Conservation (phyloP, 2,113 vertebrate species). For the Cyphomyrus discorhynchus region DNA sequence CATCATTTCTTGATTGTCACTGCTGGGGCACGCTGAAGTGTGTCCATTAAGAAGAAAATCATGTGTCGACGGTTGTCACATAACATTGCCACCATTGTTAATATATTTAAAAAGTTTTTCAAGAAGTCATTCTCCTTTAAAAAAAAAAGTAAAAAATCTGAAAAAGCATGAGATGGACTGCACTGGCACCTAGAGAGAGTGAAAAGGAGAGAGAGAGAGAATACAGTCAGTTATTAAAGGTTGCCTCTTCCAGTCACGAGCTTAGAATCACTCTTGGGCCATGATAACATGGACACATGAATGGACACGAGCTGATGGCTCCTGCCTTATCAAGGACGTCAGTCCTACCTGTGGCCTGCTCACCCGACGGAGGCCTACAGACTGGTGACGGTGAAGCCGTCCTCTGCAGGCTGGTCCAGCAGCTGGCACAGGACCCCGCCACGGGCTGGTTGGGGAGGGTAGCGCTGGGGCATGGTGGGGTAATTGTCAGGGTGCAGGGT, state of each 20-base stretch:
- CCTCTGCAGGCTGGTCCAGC: conserved; percentile 86
- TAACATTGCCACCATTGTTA: conserved; percentile 53
- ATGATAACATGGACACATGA: not conserved
- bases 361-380: conserved; percentile 68
- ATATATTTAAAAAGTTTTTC: conserved; percentile 58
- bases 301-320: not conserved
- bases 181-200: not conserved
- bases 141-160: conserved; percentile 64
- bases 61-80: conserved; percentile 61
- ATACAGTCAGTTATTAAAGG: not conserved
- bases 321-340: not conserved
- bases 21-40: conserved; percentile 53
- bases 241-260: not conserved
- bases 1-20: conserved; percentile 70
- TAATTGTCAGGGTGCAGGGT: conserved; percentile 79
- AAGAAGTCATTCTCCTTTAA: conserved; percentile 51
- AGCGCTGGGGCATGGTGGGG: conserved; percentile 65
- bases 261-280: not conserved
- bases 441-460: conserved; percentile 76
- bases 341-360: conserved; percentile 59
- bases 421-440: conserved; percentile 89
- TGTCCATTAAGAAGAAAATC: conserved; percentile 44
- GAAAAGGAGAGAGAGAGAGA: not conserved
- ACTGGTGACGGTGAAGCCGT: conserved; percentile 98
- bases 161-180: conserved; percentile 52